Evolutionary conservation across 2,113 vertebrate genomes (phyloP).

Genomic region (Strix uralensis): DNA sequence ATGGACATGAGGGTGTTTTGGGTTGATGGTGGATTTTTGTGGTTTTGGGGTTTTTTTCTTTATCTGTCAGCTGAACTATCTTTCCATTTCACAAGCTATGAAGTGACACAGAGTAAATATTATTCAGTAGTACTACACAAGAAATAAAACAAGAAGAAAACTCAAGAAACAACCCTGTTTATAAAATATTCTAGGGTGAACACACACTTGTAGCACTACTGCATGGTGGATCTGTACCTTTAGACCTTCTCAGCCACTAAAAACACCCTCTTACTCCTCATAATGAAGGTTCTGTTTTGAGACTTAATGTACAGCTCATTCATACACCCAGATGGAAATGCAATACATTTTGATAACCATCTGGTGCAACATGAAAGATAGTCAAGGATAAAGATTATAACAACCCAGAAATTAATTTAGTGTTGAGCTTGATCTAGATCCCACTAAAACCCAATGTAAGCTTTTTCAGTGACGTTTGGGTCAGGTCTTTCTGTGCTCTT

Average conservation of each 20-base stretch:
- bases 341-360: neutral
- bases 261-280: neutral
- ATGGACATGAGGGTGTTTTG: rapidly evolving
- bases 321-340: neutral
- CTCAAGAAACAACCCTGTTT: neutral
- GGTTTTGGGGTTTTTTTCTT: rapidly evolving
- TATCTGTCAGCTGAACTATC: neutral
- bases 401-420: conserved; percentile 19
- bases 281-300: neutral
- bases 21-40: rapidly evolving
- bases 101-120: neutral
- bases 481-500: neutral
- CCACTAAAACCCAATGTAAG: neutral
- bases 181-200: neutral
- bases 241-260: neutral
- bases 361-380: neutral
- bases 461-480: neutral
- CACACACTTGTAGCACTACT: neutral
- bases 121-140: neutral
- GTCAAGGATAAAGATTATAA: conserved; percentile 15
- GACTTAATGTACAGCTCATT: neutral
- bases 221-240: neutral
- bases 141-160: neutral
- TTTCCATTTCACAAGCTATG: neutral
- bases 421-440: neutral